Conservation (phyloP, 2,888 invertebrate genomes). For the Drosophila recens region DNA sequence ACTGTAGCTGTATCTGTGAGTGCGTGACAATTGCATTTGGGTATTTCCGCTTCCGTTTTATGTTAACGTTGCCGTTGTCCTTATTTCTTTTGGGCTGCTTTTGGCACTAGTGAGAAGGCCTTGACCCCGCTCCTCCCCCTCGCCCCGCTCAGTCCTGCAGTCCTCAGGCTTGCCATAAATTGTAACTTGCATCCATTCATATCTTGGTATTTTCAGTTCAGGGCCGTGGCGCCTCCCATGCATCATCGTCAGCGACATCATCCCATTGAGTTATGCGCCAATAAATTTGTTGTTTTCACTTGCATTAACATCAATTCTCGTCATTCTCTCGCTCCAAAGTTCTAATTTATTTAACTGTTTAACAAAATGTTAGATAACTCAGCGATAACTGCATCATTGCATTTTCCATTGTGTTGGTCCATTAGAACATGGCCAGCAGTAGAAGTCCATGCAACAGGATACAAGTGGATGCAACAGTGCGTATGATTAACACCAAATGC, state of each 20-base stretch:
- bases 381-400: slow-evolving; percentile 15
- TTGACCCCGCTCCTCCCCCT: slow-evolving; percentile 38
- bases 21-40: slow-evolving; percentile 66
- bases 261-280: slow-evolving; percentile 70
- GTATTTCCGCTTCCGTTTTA: slow-evolving; percentile 56
- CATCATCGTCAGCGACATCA: slow-evolving; percentile 64
- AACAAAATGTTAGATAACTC: slow-evolving; percentile 25
- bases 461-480: slow-evolving; percentile 59
- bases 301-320: slow-evolving; percentile 44
- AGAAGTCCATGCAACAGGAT: slow-evolving; percentile 33
- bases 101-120: slow-evolving; percentile 53
- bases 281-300: slow-evolving; percentile 64
- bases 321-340: slow-evolving; percentile 14
- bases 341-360: slow-evolving; percentile 33
- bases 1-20: slow-evolving; percentile 21
- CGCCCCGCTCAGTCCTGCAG: not conserved
- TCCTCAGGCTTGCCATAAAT: slow-evolving; percentile 55
- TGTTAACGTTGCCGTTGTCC: slow-evolving; percentile 37
- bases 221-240: slow-evolving; percentile 30
- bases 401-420: not conserved
- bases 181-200: slow-evolving; percentile 60
- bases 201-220: slow-evolving; percentile 44
- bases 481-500: slow-evolving; percentile 68
- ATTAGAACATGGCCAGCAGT: slow-evolving; percentile 20
- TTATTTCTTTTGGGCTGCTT: slow-evolving; percentile 41